Conservation (phyloP, 2,888 invertebrate genomes). For the Lomographa bimaculata region DNA sequence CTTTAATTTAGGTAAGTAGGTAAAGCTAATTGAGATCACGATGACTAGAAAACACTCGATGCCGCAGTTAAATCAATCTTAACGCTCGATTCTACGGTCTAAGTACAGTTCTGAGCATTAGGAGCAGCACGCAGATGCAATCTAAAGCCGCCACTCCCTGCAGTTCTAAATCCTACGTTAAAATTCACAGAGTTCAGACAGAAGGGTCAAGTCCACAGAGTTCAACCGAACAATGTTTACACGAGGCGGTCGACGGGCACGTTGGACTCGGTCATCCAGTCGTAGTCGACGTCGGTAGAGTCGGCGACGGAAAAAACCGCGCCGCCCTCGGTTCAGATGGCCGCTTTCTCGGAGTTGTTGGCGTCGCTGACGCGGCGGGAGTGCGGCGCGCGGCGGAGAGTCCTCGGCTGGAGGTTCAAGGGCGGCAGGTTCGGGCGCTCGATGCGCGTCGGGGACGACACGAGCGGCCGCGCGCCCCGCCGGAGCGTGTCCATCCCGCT, state of each 20-base stretch:
- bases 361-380: conserved; percentile 79
- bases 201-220: conserved; percentile 13
- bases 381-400: conserved; percentile 76
- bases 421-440: conserved; percentile 93
- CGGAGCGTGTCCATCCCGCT: conserved; percentile 75
- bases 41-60: no score
- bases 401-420: conserved; percentile 85
- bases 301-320: conserved; percentile 82
- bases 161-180: conserved; percentile 1
- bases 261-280: conserved; percentile 62
- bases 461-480: conserved; percentile 85
- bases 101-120: no score
- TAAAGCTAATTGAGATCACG: no score
- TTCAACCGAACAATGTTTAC: conserved; percentile 42
- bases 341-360: conserved; percentile 71
- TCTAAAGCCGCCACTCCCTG: no score
- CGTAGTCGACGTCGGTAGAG: conserved; percentile 70
- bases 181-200: conserved; percentile 19
- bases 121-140: no score
- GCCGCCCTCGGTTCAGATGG: conserved; percentile 81
- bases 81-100: no score
- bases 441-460: conserved; percentile 91
- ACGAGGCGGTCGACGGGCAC: conserved; percentile 69
- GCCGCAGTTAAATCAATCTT: no score
- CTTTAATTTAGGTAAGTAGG: no score